These are phyloP conservation scores for Trachelipus rathkii DNA, from an alignment of 1,140 invertebrate genomes.

Conservation along the genomic window DNA sequence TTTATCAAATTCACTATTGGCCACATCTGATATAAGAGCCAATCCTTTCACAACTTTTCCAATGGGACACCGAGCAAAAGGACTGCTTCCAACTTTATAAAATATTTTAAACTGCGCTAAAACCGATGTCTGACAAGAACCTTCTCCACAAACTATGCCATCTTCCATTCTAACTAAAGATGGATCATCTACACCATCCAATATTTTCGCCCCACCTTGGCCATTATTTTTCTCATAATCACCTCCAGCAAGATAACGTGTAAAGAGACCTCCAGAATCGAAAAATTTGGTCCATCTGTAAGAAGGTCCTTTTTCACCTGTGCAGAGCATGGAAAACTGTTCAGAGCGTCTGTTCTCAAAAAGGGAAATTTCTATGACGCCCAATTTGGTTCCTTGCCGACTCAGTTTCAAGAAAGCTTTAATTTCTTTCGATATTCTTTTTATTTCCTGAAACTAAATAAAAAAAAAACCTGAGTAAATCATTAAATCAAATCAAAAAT, in stretches of 20 bases:
- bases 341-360: background rate
- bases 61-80: background rate
- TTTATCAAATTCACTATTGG: background rate
- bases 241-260: background rate
- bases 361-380: background rate
- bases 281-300: constrained; percentile 4
- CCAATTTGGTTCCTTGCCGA: background rate
- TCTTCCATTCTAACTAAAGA: background rate
- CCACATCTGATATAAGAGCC: background rate
- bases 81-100: background rate
- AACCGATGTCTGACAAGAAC: background rate
- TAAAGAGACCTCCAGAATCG: background rate
- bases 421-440: background rate
- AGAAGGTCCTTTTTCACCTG: background rate
- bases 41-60: background rate
- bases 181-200: background rate
- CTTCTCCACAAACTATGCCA: background rate
- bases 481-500: background rate
- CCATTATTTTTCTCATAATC: background rate
- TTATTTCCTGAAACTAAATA: background rate
- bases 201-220: background rate
- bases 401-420: background rate
- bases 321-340: background rate
- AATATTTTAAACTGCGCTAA: background rate
- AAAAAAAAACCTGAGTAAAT: background rate